Conservation (phyloP, 2,797 vertebrate species). For the Pteronotus mesoamericanus region DNA sequence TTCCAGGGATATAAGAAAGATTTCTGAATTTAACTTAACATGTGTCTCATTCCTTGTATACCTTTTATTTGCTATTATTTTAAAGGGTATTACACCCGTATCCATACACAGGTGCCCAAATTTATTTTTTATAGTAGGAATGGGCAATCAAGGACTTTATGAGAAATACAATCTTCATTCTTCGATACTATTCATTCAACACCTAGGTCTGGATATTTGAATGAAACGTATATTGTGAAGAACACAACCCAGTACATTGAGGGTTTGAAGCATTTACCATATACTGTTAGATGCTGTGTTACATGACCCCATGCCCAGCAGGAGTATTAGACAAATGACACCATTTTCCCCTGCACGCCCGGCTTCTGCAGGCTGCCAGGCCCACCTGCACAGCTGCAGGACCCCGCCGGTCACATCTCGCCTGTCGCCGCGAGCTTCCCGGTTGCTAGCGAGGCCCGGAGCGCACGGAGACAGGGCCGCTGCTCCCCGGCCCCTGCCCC, state of each 20-base stretch:
- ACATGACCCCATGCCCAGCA: background rate
- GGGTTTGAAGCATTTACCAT: background rate
- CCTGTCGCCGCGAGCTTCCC: accelerated
- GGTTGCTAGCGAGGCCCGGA: background rate
- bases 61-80: background rate
- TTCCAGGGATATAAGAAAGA: background rate
- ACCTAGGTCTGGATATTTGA: background rate
- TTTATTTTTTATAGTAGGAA: background rate
- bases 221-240: background rate
- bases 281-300: too few relatives aligned
- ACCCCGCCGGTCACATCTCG: accelerated
- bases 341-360: accelerated
- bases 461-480: background rate
- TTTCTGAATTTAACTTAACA: background rate
- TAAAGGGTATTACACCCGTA: background rate
- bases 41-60: background rate
- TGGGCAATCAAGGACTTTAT: background rate
- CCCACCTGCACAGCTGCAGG: background rate
- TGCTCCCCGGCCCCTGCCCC: accelerated
- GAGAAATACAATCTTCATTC: background rate
- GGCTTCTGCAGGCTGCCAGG: accelerated
- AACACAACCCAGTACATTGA: background rate
- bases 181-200: background rate
- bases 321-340: background rate
- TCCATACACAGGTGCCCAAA: background rate